Conservation (phyloP, 2,797 vertebrate genomes). For the Muscicapa striata region DNA sequence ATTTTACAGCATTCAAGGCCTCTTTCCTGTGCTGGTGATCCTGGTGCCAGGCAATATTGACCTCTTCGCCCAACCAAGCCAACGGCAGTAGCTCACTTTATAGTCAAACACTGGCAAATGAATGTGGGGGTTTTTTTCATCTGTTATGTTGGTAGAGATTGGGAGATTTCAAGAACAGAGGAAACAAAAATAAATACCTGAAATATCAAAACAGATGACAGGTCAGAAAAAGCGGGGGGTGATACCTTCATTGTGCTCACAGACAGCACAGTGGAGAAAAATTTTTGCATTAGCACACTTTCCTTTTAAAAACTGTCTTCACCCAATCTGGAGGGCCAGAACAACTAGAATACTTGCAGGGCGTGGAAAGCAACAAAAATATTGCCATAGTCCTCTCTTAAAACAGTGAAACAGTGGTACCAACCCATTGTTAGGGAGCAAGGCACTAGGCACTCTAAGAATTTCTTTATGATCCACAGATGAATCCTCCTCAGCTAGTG, state of each 20-base stretch:
- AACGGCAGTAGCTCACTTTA: not conserved
- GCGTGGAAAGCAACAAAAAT: not conserved
- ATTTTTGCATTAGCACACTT: not conserved
- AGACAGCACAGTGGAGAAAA: not conserved
- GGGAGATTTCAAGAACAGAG: not conserved
- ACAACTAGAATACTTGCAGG: not conserved
- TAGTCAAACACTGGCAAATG: not conserved
- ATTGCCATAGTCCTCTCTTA: not conserved
- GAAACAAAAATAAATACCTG: not conserved
- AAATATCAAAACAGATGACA: not conserved
- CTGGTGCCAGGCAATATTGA: not conserved
- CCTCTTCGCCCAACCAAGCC: not conserved
- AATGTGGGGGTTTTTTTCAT: rapidly evolving
- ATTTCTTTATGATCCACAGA: not conserved
- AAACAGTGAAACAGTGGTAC: not conserved
- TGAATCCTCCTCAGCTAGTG: not conserved
- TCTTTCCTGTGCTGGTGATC: not conserved
- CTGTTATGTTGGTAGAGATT: not conserved
- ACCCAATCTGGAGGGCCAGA: not conserved
- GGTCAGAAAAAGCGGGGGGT: not conserved
- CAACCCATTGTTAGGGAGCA: not conserved
- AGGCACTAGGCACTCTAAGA: not conserved
- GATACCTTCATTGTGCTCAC: not conserved
- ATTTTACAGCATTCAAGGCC: not conserved
- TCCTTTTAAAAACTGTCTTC: not conserved